Evolutionary conservation across 2,797 vertebrate genomes (phyloP), one percentile per base, ranked within the genome.

Genomic region (Pangasius macronema): DNA sequence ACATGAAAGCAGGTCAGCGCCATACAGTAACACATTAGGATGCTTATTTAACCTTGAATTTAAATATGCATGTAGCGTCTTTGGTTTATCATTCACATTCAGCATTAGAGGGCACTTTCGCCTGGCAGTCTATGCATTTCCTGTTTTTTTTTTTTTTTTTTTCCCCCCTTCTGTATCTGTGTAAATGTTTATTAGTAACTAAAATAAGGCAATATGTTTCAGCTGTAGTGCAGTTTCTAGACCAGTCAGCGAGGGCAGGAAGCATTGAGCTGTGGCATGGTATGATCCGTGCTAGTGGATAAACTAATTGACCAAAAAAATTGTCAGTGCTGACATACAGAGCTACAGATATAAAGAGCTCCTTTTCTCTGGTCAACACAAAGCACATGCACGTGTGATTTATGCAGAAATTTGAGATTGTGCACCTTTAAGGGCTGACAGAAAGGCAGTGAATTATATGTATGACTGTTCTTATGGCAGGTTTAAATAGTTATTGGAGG

Each of bases 21-120:
- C 63, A 53, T 53, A 72, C 1, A 75, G 53, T 46, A 46, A 67
- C 70, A 42, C 24, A 1, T 67, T 83, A 36, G 27, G 81, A 87
- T 33, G 59, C 72, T 84, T n/a, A 75, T 77, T 68, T 57, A 55
- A 57, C 18, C 2, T 65, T 55, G 8, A 65, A 63, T 51, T 59
- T 80, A 42, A 36, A 36, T 67, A 14, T 84, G 88, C 88, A 89
- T 89, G 88, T 89, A 80, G 75, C 61, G 1, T 75, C 63, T 86
- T 88, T 18, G 3, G 10, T 42, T 68, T 85, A 61, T 63, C n/a
- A 10, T 67, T 86, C 75, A 55, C 85, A 36, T 72, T 89, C 63
- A 86, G 88, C 85, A 89, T 89, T 89, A 84, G 81, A 86, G 51
- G 63, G 53, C 63, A 46, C 57, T n/a, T 73, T 83, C 73, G 81